Conservation (phyloP, 2,113 vertebrate species). For the Osmerus eperlanus region DNA sequence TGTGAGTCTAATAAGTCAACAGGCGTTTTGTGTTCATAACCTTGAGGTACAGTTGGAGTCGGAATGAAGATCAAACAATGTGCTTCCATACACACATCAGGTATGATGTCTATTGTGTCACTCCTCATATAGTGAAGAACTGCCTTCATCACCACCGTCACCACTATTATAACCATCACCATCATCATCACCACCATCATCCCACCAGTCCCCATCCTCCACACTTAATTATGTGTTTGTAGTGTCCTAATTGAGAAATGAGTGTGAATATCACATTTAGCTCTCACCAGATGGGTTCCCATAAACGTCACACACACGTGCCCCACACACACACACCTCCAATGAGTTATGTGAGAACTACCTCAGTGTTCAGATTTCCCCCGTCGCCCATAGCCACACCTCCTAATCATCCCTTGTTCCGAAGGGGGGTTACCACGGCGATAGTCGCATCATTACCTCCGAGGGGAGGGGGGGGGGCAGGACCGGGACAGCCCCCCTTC, state of each 20-base stretch:
- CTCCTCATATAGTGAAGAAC: no score
- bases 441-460: constrained; percentile 11
- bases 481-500: background rate
- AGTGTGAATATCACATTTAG: constrained; percentile 63
- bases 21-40: no score
- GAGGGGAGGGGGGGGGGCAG: background rate
- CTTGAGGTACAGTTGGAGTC: no score
- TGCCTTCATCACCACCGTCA: background rate
- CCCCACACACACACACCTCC: background rate
- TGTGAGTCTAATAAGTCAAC: constrained; percentile 2
- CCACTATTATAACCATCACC: background rate
- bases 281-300: constrained; percentile 59
- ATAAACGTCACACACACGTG: constrained; percentile 14
- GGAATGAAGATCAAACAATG: no score
- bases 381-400: constrained; percentile 19
- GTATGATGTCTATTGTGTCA: no score
- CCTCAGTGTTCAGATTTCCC: constrained; percentile 16
- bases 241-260: constrained; percentile 64
- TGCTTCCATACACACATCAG: no score
- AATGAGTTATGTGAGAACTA: constrained; percentile 28
- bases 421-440: background rate
- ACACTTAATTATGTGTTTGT: constrained; percentile 30
- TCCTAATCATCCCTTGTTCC: constrained; percentile 26
- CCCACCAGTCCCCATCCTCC: background rate
- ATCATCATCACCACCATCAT: constrained; percentile 10